Percentiles rank a stretch among this genome's conserved stretches.
These are phyloP conservation scores for Sisor rabdophorus DNA, from an alignment of 2,113 vertebrate genomes.

Conservation along the genomic window DNA sequence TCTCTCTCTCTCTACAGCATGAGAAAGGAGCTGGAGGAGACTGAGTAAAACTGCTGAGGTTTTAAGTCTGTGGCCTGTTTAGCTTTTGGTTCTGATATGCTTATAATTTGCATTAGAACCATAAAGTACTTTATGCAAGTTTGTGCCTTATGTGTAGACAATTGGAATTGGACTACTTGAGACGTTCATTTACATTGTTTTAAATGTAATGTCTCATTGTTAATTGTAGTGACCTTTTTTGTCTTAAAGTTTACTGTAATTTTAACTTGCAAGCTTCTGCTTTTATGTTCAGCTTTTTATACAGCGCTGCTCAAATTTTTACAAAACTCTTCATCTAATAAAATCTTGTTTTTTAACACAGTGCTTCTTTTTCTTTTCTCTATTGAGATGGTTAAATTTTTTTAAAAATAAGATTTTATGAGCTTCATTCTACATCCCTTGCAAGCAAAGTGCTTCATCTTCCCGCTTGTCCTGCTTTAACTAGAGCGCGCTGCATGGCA, in stretches of 20 bases:
- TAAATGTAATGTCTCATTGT: slow-evolving; percentile 62
- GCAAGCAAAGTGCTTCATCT: slow-evolving; percentile 44
- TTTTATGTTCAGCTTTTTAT: not conserved
- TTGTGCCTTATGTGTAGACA: slow-evolving; percentile 29
- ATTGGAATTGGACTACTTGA: slow-evolving; percentile 12
- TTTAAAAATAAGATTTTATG: not conserved
- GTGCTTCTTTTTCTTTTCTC: not conserved
- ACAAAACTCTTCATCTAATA: not conserved
- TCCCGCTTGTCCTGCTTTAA: slow-evolving; percentile 44
- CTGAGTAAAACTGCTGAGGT: slow-evolving; percentile 49
- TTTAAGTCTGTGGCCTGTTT: not conserved
- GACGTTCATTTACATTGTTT: slow-evolving; percentile 66
- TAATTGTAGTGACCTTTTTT: not conserved
- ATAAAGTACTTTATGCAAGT: slow-evolving; percentile 5
- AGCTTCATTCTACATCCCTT: slow-evolving; percentile 1
- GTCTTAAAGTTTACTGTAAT: slow-evolving; percentile 5
- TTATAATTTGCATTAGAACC: not conserved
- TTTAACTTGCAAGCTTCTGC: not conserved
- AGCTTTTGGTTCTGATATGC: not conserved
- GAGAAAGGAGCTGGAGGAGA: slow-evolving; percentile 84
- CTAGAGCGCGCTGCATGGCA: slow-evolving; percentile 55
- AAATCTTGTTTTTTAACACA: not conserved
- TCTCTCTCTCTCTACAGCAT: slow-evolving; percentile 70
- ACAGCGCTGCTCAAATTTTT: not conserved
- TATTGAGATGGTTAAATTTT: not conserved